A percentile compares a stretch with the other conserved stretches of the same genome.
Evolutionary conservation across 2,888 invertebrate species (phyloP).

Genomic region (Alloscopus bannaensis): DNA sequence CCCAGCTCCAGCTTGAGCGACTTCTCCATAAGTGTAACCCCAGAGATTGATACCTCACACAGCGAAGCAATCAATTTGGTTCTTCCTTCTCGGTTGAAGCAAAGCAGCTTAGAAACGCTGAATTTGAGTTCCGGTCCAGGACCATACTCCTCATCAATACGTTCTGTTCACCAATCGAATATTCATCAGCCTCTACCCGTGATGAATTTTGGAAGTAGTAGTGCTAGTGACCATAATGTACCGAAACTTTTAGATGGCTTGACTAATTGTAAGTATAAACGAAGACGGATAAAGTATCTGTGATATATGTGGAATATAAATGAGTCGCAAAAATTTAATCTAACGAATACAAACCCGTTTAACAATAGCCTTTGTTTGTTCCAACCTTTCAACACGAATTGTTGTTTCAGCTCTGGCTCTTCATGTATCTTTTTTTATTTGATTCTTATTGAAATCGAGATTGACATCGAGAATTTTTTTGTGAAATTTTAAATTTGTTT

Average conservation of each 20-base stretch:
- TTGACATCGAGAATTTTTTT: conserved; percentile 43
- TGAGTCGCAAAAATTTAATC: conserved; percentile 47
- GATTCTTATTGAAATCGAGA: conserved; percentile 44
- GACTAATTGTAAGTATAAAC: conserved; percentile 64
- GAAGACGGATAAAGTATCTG: conserved; percentile 69
- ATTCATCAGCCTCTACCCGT: conserved; percentile 23
- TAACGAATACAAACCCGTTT: conserved; percentile 9
- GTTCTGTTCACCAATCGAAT: conserved; percentile 32
- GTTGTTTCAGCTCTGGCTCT: not conserved
- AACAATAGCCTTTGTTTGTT: conserved; percentile 12
- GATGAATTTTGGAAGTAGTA: conserved; percentile 16
- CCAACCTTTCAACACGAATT: conserved; percentile 16
- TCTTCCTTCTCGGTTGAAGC: conserved; percentile 60
- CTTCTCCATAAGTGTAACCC: conserved; percentile 35
- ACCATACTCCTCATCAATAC: conserved; percentile 11
- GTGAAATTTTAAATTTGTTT: conserved; percentile 22
- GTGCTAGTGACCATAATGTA: conserved; percentile 24
- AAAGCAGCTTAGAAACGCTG: conserved; percentile 34
- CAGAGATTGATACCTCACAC: conserved; percentile 1
- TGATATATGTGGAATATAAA: conserved; percentile 67
- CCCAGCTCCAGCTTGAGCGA: not conserved
- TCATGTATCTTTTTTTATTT: conserved; percentile 32
- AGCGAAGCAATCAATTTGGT: conserved; percentile 62
- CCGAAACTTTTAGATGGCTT: conserved; percentile 49
- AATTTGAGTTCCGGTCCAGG: conserved; percentile 29